Base-by-base conservation (phyloP, 2,888 invertebrate genomes). In the Pyrocoelia pectoralis region DNA sequence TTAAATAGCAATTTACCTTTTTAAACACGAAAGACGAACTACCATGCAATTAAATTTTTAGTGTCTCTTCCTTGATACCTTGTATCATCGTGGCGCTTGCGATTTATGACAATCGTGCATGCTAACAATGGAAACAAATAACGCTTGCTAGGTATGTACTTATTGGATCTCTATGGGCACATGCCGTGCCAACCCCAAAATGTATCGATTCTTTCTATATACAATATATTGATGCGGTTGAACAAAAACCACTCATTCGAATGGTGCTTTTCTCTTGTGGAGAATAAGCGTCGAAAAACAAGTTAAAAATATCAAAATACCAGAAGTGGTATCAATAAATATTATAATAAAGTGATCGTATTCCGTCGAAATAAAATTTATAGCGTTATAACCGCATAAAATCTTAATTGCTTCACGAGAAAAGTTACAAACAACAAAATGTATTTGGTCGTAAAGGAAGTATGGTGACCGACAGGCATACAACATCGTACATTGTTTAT, bases 151-250 rank as follows among this genome's bases (percentile, higher is more conserved):
- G 52, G 57, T 56, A 52, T 33, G 29, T 62, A 71, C 70, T 72
- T 72, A 73, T 73, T 73, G 63, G 71, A 67, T 69, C 65, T 65
- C 60, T 70, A 64, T 65, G 62, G 67, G 61, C 70, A 70, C 70
- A 70, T 61, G 71, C 68, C 68, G 70, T 71, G 67, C 70, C 71
- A 66, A 68, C 67, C 69, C 70, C 65, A 66, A n/a, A 63, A 63
- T 61, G 62, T 70, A 70, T 70, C 64, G 71, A 68, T 70, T 70
- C 66, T 50, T 66, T 55, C 65, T 62, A 8, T 33, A n/a, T 24
- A 24, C 8, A 3, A 3, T 59, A 38, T 66, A 68, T 67, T 65
- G 62, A 65, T 68, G 70, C 65, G 70, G 68, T 67, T n/a, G 8
- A 33, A 33, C 33, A 33, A 8, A 33, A 33, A 33, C 33, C n/a